Evolutionary conservation across 2,888 invertebrate species (phyloP), one percentile per base, ranked within the genome.

Genomic region (Ophonus ardosiacus): DNA sequence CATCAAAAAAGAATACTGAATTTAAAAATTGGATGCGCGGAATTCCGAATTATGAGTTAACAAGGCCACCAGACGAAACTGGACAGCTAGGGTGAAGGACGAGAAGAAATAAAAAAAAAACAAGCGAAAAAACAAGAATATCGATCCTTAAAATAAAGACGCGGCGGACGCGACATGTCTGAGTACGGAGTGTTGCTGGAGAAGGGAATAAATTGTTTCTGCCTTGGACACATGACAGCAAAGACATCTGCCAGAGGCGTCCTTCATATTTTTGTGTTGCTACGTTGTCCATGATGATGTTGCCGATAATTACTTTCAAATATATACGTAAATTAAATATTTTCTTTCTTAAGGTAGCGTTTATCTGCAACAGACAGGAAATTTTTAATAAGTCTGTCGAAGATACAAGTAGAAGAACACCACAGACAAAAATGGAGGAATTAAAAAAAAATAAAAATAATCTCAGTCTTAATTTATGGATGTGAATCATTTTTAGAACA

Each of bases 121-220:
- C 78, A 63, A 76, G 78, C 84, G 78, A 84, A 84, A 84, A 84
- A 84, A 84, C 84, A 84, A 84, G 84, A 84, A 84, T 84, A 84
- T 84, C 84, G 84, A 84, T 84, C 84, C 84, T 78, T 78, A 84
- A 84, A 84, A 84, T 84, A 84, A 84, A 84, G 84, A 84, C 84
- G 84, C 84, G 84, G 78, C 13, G 43, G 13, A 51, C 43, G 43
- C 43, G 43, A 31, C 21, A 57, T 84, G 83, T 84, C 84, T 78
- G 63, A 84, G 78, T 78, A 76, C 51, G 38, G 63, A 84, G 65
- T 78, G 84, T 78, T 84, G 84, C 84, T 56, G 63, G 78, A 71
- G 84, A 78, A 78, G 56, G 51, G 84, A 84, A 84, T 84, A 84
- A 84, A 84, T 84, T 84, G 84, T 84, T 84, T 84, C 84, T 84